Conservation (phyloP, 1,140 invertebrate genomes). For the Drosophila busckii region DNA sequence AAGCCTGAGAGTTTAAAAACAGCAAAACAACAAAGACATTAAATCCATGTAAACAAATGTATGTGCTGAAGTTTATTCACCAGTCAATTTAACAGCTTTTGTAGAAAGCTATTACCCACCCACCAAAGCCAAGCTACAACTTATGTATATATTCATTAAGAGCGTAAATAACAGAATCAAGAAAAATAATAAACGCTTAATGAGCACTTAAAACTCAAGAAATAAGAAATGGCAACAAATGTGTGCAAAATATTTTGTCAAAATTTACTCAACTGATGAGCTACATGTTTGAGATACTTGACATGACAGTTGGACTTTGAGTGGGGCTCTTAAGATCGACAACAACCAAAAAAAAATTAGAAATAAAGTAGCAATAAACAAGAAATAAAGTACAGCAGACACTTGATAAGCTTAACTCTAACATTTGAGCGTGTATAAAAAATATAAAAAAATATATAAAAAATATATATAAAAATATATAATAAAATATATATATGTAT, state of each 20-base stretch:
- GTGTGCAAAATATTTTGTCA: conserved; percentile 11
- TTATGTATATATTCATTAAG: conserved; percentile 5
- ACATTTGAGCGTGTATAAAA: too few relatives aligned
- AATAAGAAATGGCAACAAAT: conserved; percentile 17
- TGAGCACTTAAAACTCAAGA: conserved; percentile 43
- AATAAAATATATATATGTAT: too few relatives aligned
- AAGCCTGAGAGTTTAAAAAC: too few relatives aligned
- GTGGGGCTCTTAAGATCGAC: too few relatives aligned
- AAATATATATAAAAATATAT: too few relatives aligned
- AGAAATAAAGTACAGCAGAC: too few relatives aligned
- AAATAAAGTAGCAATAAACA: neutral
- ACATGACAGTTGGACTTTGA: conserved; percentile 30
- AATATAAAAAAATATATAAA: too few relatives aligned
- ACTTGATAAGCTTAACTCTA: too few relatives aligned
- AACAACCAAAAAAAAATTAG: neutral
- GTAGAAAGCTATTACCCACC: conserved; percentile 24
- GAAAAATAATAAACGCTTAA: conserved; percentile 27
- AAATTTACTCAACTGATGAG: conserved; percentile 22
- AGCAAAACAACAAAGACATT: conserved; percentile 7
- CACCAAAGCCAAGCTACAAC: neutral
- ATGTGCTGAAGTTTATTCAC: conserved; percentile 30
- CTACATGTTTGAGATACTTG: conserved; percentile 8
- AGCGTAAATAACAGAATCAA: conserved; percentile 13
- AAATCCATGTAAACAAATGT: too few relatives aligned
- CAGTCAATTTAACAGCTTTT: conserved; percentile 1